Evolutionary conservation across 2,113 vertebrate species (phyloP).

Genomic region (Nipponia nippon): DNA sequence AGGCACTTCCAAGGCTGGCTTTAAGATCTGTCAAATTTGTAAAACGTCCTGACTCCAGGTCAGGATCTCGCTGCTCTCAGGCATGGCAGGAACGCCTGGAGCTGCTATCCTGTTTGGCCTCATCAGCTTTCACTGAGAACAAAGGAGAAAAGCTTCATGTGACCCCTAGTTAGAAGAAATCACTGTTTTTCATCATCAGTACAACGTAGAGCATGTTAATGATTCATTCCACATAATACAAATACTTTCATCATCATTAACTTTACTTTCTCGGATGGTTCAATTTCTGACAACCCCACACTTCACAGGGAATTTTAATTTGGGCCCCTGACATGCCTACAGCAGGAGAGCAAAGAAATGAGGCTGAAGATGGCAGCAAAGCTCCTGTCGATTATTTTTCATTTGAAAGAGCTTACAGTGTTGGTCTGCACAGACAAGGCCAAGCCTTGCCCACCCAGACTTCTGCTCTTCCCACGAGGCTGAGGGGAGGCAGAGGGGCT

Average conservation of each 20-base stretch:
- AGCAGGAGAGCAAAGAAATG: background rate
- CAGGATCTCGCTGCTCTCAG: background rate
- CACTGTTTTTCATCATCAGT: background rate
- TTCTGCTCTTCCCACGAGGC: background rate
- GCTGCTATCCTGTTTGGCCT: background rate
- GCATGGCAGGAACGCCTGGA: accelerated
- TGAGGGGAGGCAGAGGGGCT: background rate
- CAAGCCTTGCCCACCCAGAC: background rate
- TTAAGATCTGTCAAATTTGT: background rate
- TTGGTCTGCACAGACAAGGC: background rate
- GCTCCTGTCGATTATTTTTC: background rate
- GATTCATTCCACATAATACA: background rate
- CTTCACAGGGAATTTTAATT: background rate
- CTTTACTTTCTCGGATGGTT: accelerated
- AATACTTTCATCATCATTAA: background rate
- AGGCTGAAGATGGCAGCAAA: background rate
- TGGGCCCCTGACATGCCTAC: background rate
- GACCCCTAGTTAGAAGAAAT: background rate
- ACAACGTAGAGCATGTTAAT: background rate
- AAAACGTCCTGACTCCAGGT: accelerated
- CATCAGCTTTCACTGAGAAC: background rate
- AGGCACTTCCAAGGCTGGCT: background rate
- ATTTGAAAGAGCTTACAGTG: background rate
- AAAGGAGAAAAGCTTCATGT: accelerated
- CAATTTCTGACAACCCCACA: background rate